These are phyloP conservation scores for Beris chalybata DNA, from an alignment of 2,888 invertebrate species.

Conservation along the genomic window DNA sequence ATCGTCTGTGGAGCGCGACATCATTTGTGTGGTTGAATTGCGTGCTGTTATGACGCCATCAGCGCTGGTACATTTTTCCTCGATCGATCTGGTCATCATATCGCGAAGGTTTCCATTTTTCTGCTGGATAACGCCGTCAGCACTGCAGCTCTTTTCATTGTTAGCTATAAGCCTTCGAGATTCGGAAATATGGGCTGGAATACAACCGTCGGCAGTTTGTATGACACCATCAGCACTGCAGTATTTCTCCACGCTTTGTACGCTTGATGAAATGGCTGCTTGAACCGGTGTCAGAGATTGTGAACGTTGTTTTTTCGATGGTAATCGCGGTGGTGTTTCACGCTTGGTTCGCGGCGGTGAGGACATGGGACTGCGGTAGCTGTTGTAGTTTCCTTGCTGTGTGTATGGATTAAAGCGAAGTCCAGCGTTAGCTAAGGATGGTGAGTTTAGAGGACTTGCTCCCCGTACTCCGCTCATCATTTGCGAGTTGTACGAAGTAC, in stretches of 20 bases:
- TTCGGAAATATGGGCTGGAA: constrained; percentile 41
- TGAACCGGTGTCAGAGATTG: constrained; percentile 74
- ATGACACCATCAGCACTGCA: constrained; percentile 73
- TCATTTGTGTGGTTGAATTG: constrained; percentile 50
- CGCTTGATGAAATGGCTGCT: constrained; percentile 45
- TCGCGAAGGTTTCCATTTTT: constrained; percentile 28
- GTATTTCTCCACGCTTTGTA: constrained; percentile 60
- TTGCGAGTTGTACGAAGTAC: constrained; percentile 54
- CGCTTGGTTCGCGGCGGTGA: constrained; percentile 62
- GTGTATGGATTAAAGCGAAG: constrained; percentile 51
- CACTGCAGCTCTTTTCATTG: constrained; percentile 66
- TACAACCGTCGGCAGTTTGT: constrained; percentile 47
- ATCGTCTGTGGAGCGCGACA: constrained; percentile 55
- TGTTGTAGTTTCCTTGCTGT: constrained; percentile 46
- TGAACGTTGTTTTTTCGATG: constrained; percentile 72
- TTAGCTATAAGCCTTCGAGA: constrained; percentile 24
- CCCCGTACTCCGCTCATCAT: constrained; percentile 54
- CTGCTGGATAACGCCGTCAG: constrained; percentile 67
- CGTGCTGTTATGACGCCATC: constrained; percentile 57
- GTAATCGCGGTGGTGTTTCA: constrained; percentile 58
- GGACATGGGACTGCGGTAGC: constrained; percentile 58
- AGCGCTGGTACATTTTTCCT: constrained; percentile 60
- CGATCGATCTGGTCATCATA: constrained; percentile 43
- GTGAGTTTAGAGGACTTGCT: constrained; percentile 53
- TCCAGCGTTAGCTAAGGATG: constrained; percentile 55